These are phyloP conservation scores for Ladona fulva DNA, from an alignment of 1,140 invertebrate species.

Conservation along the genomic window DNA sequence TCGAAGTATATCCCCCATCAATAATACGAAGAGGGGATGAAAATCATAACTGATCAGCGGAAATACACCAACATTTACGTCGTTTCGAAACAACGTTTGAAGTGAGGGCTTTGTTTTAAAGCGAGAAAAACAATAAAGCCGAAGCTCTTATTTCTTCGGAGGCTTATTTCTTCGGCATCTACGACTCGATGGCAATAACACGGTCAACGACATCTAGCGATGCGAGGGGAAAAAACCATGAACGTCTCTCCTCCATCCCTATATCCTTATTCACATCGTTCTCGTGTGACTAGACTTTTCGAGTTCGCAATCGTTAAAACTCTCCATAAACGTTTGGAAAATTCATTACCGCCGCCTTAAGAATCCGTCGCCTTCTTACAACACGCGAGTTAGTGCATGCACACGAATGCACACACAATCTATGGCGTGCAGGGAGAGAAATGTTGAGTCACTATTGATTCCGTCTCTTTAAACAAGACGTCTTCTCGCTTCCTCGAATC, in stretches of 20 bases:
- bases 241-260: not conserved
- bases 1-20: no score
- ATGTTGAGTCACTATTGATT: not conserved
- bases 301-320: not conserved
- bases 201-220: not conserved
- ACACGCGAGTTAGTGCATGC: not conserved
- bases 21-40: no score
- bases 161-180: not conserved
- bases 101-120: no score
- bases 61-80: no score
- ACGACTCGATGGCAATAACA: not conserved
- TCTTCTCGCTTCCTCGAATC: no score
- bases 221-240: not conserved
- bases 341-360: not conserved
- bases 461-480: no score
- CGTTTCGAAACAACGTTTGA: no score
- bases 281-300: not conserved
- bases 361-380: not conserved
- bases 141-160: not conserved
- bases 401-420: not conserved
- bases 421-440: not conserved
- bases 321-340: not conserved
- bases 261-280: not conserved
- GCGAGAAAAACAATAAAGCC: no score
- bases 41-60: no score